phyloP scores from a whole-genome alignment of 64 coral and sea anemone species.

The Stichodactyla mertensii region DNA sequence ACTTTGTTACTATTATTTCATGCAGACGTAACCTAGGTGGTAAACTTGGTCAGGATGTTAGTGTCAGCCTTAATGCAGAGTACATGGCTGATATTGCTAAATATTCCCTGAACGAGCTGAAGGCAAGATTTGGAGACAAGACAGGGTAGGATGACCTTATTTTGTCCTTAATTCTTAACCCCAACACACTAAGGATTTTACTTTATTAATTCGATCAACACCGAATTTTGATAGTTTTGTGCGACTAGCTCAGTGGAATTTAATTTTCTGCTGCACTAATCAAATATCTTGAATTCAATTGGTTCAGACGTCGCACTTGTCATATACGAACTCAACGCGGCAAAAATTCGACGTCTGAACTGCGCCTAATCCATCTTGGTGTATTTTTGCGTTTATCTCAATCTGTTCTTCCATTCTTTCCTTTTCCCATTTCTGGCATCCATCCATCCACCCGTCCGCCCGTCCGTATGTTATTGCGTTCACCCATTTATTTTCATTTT shows the following conservation, averaged over 20 bases:
- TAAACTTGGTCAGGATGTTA: constrained; percentile 80
- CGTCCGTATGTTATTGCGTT: neutral
- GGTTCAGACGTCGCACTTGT: no score
- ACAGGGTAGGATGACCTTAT: constrained; percentile 39
- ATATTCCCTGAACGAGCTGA: constrained; percentile 64
- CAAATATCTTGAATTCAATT: no score
- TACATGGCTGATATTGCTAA: constrained; percentile 86
- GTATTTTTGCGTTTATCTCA: no score
- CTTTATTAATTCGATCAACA: no score
- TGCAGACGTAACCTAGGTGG: constrained; percentile 86
- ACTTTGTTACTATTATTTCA: neutral
- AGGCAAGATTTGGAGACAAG: constrained; percentile 79
- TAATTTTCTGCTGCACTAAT: no score
- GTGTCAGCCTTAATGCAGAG: constrained; percentile 56
- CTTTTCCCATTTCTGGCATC: no score
- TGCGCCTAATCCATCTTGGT: no score
- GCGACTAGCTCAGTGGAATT: no score
- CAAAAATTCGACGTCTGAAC: no score
- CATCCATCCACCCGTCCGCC: neutral
- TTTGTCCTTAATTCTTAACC: neutral
- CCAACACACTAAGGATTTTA: no score
- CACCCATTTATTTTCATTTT: neutral
- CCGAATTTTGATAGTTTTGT: no score
- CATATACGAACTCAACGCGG: no score
- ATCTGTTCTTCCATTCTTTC: neutral